Base-by-base conservation (phyloP, 2,113 vertebrate genomes). In the Egretta garzetta region DNA sequence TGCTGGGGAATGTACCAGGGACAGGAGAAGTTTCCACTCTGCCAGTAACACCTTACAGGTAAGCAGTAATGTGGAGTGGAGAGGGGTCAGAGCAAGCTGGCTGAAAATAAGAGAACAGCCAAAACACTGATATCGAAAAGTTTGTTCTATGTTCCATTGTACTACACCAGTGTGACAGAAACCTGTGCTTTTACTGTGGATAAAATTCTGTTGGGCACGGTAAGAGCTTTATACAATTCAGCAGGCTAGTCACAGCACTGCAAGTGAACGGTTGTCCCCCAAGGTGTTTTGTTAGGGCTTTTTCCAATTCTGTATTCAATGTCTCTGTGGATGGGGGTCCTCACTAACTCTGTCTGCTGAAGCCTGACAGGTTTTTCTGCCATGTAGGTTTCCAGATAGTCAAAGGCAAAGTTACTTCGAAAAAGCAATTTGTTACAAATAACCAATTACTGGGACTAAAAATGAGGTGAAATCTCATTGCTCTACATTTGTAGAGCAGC, bases 101-200 rank as follows among this genome's bases (percentile, higher is more conserved):
- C 14, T 83, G 35, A 43, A 95, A 82, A 58, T 22, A 71, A 66
- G 28, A 80, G 45, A 84, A 62, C 33, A 58, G 45, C 22, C 93
- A 80, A 86, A 96, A 52, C 8, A 56, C 10, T 35, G n/a, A 19
- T 79, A 18, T 8, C 47, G n/a, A 24, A 77, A 74, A 62, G 28
- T 27, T 58, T 49, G 10, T 43, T 71, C 45, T 63, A 15, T 45
- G 6, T 88, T 84, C 55, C 60, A 0, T 14, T 35, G 30, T 45
- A 45, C 45, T 47, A 62, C 84, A 35, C 5, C 41, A 47, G 30
- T 3, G 12, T 45, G 55, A 70, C 19, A 94, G 74, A 53, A 88
- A 67, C 10, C 52, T 3, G 0, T 0, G 0, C 19, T 63, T 28
- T 52, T 23, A 20, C 5, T 55, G 21, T 20, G 52, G 47, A 27